Evolutionary conservation across 1,140 invertebrate genomes (phyloP).

Genomic region (Chironomus tepperi): DNA sequence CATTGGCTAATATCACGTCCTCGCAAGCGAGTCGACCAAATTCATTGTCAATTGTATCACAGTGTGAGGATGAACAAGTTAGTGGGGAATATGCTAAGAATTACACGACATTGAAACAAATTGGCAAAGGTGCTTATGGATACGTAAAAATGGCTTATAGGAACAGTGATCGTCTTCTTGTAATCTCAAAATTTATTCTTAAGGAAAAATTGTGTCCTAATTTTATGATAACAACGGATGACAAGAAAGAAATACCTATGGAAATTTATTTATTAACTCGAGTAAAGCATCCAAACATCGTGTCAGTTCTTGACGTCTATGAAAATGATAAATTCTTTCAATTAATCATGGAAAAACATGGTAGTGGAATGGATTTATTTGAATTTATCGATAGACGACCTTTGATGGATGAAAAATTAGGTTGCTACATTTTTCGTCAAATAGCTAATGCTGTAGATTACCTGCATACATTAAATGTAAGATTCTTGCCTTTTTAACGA

Average conservation of each 20-base stretch:
- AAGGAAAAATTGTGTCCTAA: conserved; percentile 61
- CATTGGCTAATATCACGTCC: conserved; percentile 25
- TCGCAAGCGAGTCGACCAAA: conserved; percentile 43
- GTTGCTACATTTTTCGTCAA: conserved; percentile 65
- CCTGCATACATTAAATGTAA: conserved; percentile 54
- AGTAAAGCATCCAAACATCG: conserved; percentile 62
- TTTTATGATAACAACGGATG: conserved; percentile 54
- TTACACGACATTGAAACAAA: conserved; percentile 60
- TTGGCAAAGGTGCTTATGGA: conserved; percentile 68
- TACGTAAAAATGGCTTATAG: conserved; percentile 60
- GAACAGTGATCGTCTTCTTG: conserved; percentile 51
- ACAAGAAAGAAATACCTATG: conserved; percentile 49
- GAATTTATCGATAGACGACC: conserved; percentile 68
- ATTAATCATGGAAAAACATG: conserved; percentile 70
- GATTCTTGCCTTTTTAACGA: not conserved
- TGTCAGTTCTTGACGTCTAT: conserved; percentile 59
- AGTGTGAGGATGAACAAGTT: conserved; percentile 43
- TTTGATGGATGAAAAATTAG: conserved; percentile 57
- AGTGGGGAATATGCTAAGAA: conserved; percentile 51
- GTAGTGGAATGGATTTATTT: conserved; percentile 70
- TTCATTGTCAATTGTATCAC: conserved; percentile 45
- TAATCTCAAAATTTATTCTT: conserved; percentile 65
- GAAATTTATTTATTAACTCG: conserved; percentile 57
- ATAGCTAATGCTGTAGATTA: conserved; percentile 60
- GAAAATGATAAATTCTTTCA: conserved; percentile 65